These are phyloP conservation scores for Tupaia tana DNA, from an alignment of 2,113 vertebrate genomes.

Conservation along the genomic window DNA sequence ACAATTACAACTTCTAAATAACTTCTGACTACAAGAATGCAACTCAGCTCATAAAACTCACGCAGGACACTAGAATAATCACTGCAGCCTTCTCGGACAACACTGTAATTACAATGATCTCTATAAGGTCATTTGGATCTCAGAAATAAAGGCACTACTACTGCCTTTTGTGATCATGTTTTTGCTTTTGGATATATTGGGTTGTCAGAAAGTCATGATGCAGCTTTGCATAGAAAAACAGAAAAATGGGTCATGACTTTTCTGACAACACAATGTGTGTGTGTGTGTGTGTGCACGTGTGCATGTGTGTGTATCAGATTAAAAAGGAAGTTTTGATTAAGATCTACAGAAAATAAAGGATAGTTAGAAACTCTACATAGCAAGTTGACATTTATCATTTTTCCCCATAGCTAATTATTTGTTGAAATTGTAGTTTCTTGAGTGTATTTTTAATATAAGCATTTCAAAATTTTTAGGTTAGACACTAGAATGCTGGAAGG, in stretches of 20 bases:
- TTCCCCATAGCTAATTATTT: not conserved
- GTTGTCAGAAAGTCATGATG: no score
- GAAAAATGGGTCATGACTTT: no score
- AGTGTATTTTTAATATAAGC: constrained; percentile 11
- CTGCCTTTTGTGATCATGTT: not conserved
- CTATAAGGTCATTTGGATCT: not conserved
- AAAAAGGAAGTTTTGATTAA: constrained; percentile 6
- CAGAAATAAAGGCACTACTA: not conserved
- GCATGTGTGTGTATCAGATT: not conserved
- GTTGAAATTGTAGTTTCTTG: not conserved
- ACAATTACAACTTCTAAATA: constrained; percentile 30
- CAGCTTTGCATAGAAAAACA: no score
- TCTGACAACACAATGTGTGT: no score
- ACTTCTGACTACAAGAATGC: not conserved
- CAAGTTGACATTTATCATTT: not conserved
- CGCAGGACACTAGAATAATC: not conserved
- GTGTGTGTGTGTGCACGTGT: no score
- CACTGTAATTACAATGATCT: not conserved
- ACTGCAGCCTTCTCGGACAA: not conserved
- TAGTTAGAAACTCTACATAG: not conserved
- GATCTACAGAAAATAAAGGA: not conserved
- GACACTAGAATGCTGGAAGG: not conserved
- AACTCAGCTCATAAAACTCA: not conserved
- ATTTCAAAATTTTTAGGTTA: not conserved
- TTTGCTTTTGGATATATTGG: not conserved